Conservation (phyloP, 2,888 invertebrate species). For the Tholera decimalis region DNA sequence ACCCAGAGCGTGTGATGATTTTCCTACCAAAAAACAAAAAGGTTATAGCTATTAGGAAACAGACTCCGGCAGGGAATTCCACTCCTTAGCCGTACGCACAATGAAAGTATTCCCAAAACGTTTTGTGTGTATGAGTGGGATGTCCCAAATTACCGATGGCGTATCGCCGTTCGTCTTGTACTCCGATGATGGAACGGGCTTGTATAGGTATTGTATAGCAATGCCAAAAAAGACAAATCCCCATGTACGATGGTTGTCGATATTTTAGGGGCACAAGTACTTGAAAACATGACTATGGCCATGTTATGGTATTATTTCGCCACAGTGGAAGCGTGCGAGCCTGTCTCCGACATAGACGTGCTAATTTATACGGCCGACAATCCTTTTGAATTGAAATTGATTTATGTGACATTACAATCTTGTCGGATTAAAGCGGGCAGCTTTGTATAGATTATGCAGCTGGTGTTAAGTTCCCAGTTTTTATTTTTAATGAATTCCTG, state of each 20-base stretch:
- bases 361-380: slow-evolving; percentile 69
- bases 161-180: too few species aligned
- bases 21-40: too few species aligned
- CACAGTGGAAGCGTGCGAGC: slow-evolving; percentile 54
- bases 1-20: too few species aligned
- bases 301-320: slow-evolving; percentile 50
- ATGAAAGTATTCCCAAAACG: too few species aligned
- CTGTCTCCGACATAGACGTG: slow-evolving; percentile 57
- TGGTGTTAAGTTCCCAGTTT: slow-evolving; percentile 59
- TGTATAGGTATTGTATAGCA: too few species aligned
- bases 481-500: slow-evolving; percentile 63
- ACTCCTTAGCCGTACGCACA: too few species aligned
- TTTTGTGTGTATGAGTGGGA: too few species aligned
- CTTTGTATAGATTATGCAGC: slow-evolving; percentile 62
- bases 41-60: too few species aligned
- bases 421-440: slow-evolving; percentile 63
- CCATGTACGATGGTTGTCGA: background rate
- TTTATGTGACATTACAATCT: slow-evolving; percentile 71
- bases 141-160: too few species aligned
- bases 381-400: slow-evolving; percentile 70
- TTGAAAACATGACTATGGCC: slow-evolving; percentile 19
- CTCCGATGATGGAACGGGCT: too few species aligned
- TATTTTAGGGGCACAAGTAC: slow-evolving; percentile 6
- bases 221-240: background rate
- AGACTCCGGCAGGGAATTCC: too few species aligned